These are phyloP conservation scores for Oncorhynchus tshawytscha DNA, from an alignment of 2,113 vertebrate species.

Conservation along the genomic window DNA sequence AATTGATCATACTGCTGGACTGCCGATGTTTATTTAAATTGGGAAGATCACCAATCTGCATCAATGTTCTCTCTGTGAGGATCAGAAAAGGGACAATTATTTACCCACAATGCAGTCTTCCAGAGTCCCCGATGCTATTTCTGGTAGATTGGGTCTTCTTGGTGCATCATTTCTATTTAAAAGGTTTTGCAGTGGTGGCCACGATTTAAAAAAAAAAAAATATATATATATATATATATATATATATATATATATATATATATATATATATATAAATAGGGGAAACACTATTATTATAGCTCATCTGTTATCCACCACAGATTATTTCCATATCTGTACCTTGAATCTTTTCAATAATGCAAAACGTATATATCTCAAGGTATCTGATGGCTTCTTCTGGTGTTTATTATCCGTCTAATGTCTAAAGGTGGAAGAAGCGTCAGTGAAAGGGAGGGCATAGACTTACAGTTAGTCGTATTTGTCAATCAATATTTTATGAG, in stretches of 20 bases:
- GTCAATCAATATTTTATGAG: constrained; percentile 52
- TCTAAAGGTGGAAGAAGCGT: constrained; percentile 27
- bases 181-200: not conserved
- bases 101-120: not conserved
- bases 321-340: not conserved
- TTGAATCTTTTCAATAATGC: constrained; percentile 41
- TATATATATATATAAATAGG: not conserved
- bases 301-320: too few species aligned
- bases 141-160: not conserved
- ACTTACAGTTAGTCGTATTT: constrained; percentile 42
- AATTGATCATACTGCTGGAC: not conserved
- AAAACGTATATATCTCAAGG: constrained; percentile 42
- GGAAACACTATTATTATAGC: not conserved
- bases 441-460: constrained; percentile 1
- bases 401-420: constrained; percentile 35
- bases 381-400: constrained; percentile 20
- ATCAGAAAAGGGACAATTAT: not conserved
- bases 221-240: not conserved
- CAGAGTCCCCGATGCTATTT: not conserved
- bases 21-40: not conserved
- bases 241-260: not conserved
- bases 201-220: not conserved
- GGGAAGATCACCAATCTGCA: not conserved
- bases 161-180: not conserved
- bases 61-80: not conserved